Evolutionary conservation across 64 coral and sea anemone species (phyloP).

Genomic region (Dendronephthya gigantea): DNA sequence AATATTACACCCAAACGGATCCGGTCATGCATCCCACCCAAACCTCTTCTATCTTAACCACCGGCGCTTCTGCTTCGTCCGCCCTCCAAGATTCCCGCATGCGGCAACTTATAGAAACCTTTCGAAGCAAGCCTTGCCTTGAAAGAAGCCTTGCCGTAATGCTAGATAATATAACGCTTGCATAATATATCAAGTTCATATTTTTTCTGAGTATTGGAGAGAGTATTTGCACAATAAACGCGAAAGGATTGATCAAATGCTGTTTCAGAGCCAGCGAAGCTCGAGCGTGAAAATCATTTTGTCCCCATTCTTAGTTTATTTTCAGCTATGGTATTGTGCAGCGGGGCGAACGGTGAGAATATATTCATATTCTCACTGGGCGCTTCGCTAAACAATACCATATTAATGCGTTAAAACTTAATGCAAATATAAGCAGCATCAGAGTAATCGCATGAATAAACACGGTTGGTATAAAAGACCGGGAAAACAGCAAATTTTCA

Average conservation of each 20-base stretch:
- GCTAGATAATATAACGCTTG: too few relatives aligned
- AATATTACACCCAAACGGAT: slow-evolving; percentile 5
- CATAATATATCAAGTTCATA: too few relatives aligned
- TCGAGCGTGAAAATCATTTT: too few relatives aligned
- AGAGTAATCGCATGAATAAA: background rate
- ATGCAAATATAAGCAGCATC: background rate
- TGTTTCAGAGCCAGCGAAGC: too few relatives aligned
- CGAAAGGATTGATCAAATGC: too few relatives aligned
- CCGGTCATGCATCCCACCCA: background rate
- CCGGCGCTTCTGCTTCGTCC: background rate
- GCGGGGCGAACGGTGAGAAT: too few relatives aligned
- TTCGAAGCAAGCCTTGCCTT: background rate
- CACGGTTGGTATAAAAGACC: background rate
- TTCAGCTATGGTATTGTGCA: too few relatives aligned
- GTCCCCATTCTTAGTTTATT: too few relatives aligned
- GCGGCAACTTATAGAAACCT: background rate
- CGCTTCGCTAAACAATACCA: background rate
- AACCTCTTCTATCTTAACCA: background rate
- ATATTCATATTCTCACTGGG: background rate
- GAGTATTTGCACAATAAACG: too few relatives aligned
- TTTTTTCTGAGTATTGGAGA: too few relatives aligned
- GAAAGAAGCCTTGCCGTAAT: background rate
- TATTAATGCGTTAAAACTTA: background rate
- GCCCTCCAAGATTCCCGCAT: background rate
- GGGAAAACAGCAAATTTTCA: background rate